Evolutionary conservation across 2,113 vertebrate genomes (phyloP).

Genomic region (Uropsilus gracilis): DNA sequence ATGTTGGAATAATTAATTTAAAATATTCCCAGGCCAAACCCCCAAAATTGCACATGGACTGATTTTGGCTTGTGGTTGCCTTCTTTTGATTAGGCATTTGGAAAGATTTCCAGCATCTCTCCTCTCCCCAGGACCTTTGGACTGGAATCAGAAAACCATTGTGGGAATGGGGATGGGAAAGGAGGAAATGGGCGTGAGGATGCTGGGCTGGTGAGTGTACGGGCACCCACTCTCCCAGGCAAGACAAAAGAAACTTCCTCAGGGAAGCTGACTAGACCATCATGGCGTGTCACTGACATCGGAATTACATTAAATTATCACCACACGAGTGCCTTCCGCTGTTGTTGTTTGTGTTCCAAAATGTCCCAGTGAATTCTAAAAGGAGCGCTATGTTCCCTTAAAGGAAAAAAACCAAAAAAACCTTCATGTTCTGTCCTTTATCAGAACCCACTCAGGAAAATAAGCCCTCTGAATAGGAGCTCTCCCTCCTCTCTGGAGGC

Average conservation of each 20-base stretch:
- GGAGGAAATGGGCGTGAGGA: not conserved
- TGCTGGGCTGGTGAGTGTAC: not conserved
- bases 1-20: not conserved
- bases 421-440: constrained; percentile 57
- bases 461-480: not conserved
- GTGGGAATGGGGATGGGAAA: not conserved
- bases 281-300: rapidly evolving
- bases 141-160: not conserved
- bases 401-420: not conserved
- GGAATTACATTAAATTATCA: constrained; percentile 61
- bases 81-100: not conserved
- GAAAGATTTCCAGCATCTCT: not conserved
- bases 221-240: not conserved
- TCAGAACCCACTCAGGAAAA: constrained; percentile 56
- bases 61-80: not conserved
- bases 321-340: constrained; percentile 26
- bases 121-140: not conserved
- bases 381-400: constrained; percentile 66
- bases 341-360: constrained; percentile 69
- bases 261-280: not conserved
- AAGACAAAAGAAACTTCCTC: constrained; percentile 42
- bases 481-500: not conserved
- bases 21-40: not conserved
- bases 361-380: constrained; percentile 78
- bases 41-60: not conserved